Percentiles rank a stretch among this genome's conserved stretches.
Evolutionary conservation across 53 echinoderm and acorn worm genomes (phyloP).

Genomic region (Zoroaster sp.): DNA sequence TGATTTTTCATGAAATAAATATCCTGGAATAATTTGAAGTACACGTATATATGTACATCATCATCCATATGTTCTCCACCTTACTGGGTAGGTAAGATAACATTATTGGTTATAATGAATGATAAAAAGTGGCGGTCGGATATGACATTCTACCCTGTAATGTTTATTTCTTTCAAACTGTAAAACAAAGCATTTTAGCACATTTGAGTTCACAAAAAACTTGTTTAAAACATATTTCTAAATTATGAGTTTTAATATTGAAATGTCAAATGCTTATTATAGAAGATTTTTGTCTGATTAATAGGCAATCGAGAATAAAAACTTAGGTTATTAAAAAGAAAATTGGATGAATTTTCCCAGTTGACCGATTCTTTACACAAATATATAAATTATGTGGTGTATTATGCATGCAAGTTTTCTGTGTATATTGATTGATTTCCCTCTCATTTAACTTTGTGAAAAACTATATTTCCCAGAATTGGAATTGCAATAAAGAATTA

Average conservation of each 20-base stretch:
- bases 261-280: neutral
- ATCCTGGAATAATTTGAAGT: too few relatives aligned
- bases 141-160: too few relatives aligned
- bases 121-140: too few relatives aligned
- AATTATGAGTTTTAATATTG: neutral
- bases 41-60: too few relatives aligned
- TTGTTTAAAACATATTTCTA: neutral
- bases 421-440: slow-evolving; percentile 14
- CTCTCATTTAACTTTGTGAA: slow-evolving; percentile 8
- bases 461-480: slow-evolving; percentile 27
- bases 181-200: neutral
- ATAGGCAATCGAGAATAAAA: neutral
- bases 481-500: slow-evolving; percentile 54
- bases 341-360: neutral
- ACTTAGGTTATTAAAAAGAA: neutral
- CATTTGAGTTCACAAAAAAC: neutral
- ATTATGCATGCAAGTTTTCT: slow-evolving; percentile 39
- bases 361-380: slow-evolving; percentile 1
- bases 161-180: neutral
- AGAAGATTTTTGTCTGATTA: neutral
- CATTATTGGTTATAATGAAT: too few relatives aligned
- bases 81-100: too few relatives aligned
- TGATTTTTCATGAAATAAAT: too few relatives aligned
- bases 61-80: too few relatives aligned
- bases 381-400: slow-evolving; percentile 52